Conservation (phyloP, 2,797 vertebrate genomes). For the Coregonus suidteri region DNA sequence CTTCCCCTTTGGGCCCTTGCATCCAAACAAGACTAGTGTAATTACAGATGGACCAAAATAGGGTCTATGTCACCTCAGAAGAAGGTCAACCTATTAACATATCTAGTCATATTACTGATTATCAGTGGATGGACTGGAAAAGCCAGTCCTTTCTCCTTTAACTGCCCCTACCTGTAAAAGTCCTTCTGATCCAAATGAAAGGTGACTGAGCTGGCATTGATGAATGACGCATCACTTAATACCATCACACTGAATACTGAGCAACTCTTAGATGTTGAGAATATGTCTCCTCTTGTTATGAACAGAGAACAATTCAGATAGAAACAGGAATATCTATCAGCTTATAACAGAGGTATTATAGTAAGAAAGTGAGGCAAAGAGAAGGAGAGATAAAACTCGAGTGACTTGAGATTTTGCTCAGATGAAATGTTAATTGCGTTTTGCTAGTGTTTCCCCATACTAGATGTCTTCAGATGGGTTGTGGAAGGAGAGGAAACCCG, state of each 20-base stretch:
- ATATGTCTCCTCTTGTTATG: background rate
- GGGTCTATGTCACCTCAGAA: too few relatives aligned
- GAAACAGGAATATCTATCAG: background rate
- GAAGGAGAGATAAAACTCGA: conserved; percentile 17
- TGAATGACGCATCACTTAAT: background rate
- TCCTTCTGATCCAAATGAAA: background rate
- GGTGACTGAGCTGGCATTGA: background rate
- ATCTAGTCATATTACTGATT: too few relatives aligned
- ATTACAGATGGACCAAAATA: too few relatives aligned
- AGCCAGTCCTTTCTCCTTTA: too few relatives aligned
- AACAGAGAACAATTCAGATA: background rate
- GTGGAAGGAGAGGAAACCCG: background rate
- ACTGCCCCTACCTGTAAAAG: background rate
- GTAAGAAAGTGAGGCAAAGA: conserved; percentile 1
- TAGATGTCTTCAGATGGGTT: conserved; percentile 24
- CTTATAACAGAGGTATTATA: background rate
- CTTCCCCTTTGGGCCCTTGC: too few relatives aligned
- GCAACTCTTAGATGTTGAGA: background rate
- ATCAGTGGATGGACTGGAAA: too few relatives aligned
- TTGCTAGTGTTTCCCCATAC: conserved; percentile 27
- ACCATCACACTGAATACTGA: background rate
- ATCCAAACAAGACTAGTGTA: too few relatives aligned
- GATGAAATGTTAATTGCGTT: conserved; percentile 43
- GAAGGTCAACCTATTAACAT: too few relatives aligned
- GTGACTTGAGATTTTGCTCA: conserved; percentile 18